Evolutionary conservation across 2,113 vertebrate genomes (phyloP).

Genomic region (Semicossyphus pulcher): DNA sequence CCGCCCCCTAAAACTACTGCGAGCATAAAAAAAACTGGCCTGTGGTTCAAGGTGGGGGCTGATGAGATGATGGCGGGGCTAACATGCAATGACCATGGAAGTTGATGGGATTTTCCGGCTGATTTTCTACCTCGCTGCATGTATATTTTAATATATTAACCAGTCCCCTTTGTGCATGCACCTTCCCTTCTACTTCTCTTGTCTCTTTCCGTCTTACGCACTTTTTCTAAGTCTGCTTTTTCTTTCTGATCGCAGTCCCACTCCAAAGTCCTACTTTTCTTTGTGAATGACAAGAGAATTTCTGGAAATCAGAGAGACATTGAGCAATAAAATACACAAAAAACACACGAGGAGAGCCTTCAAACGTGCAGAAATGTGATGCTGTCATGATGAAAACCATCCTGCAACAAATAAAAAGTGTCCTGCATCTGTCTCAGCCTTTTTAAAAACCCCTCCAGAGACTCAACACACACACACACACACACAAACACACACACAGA

Average conservation of each 20-base stretch:
- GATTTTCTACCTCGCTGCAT: conserved; percentile 56
- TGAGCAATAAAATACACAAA: neutral
- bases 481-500: conserved; percentile 2
- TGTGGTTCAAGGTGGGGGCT: conserved; percentile 54
- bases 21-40: conserved; percentile 44
- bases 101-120: conserved; percentile 70
- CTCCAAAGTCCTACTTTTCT: conserved; percentile 18
- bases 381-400: conserved; percentile 17
- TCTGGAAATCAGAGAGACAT: conserved; percentile 1
- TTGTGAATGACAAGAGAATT: conserved; percentile 2
- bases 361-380: conserved; percentile 23
- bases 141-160: conserved; percentile 36
- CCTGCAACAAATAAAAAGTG: conserved; percentile 54
- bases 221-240: conserved; percentile 15
- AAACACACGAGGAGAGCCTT: conserved; percentile 1
- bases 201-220: neutral
- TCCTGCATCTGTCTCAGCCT: conserved; percentile 26
- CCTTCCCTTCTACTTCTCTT: neutral
- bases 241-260: neutral
- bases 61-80: conserved; percentile 27
- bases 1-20: conserved; percentile 32
- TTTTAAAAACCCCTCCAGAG: conserved; percentile 16
- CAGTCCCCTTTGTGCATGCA: conserved; percentile 11
- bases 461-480: conserved; percentile 18
- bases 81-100: conserved; percentile 48